Percentiles rank a stretch among this genome's conserved stretches.
phyloP scores from a whole-genome alignment of 2,888 invertebrate species.

The Trichopria drosophilae region DNA sequence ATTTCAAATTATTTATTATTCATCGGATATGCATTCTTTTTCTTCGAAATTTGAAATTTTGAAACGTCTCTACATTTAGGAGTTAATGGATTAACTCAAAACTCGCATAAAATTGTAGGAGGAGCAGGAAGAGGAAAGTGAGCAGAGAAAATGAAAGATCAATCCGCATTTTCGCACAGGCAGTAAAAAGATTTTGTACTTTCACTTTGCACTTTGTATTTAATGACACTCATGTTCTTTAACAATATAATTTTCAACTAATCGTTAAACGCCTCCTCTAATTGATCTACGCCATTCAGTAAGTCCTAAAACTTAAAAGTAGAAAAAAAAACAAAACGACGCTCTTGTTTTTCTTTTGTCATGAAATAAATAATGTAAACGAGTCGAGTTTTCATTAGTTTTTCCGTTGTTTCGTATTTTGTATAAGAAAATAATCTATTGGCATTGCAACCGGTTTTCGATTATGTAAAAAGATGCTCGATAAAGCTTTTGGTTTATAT shows the following conservation, averaged over 20 bases:
- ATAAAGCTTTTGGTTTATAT: too few relatives aligned
- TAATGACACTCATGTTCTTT: conserved; percentile 44
- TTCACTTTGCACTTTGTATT: conserved; percentile 51
- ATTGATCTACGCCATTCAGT: conserved; percentile 20
- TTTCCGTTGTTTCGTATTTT: conserved; percentile 20
- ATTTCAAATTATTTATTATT: too few relatives aligned
- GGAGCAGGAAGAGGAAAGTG: too few relatives aligned
- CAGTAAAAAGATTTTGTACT: conserved; percentile 43
- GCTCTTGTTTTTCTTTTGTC: conserved; percentile 20
- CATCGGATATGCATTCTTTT: too few relatives aligned
- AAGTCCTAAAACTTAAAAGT: conserved; percentile 24
- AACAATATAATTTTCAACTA: conserved; percentile 38
- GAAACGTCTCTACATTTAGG: too few relatives aligned
- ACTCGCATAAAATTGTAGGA: too few relatives aligned
- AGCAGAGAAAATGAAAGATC: too few relatives aligned
- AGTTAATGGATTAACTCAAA: too few relatives aligned
- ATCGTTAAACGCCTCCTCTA: conserved; percentile 26
- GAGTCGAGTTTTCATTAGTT: too few relatives aligned
- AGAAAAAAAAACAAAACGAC: conserved; percentile 32
- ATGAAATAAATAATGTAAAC: conserved; percentile 5
- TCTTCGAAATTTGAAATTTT: too few relatives aligned
- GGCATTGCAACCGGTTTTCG: conserved; percentile 30
- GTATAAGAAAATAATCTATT: conserved; percentile 48
- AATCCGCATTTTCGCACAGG: too few relatives aligned
- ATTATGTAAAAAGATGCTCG: too few relatives aligned